These are phyloP conservation scores for Microplitis deprimator DNA, from an alignment of 2,888 invertebrate genomes.

Conservation along the genomic window DNA sequence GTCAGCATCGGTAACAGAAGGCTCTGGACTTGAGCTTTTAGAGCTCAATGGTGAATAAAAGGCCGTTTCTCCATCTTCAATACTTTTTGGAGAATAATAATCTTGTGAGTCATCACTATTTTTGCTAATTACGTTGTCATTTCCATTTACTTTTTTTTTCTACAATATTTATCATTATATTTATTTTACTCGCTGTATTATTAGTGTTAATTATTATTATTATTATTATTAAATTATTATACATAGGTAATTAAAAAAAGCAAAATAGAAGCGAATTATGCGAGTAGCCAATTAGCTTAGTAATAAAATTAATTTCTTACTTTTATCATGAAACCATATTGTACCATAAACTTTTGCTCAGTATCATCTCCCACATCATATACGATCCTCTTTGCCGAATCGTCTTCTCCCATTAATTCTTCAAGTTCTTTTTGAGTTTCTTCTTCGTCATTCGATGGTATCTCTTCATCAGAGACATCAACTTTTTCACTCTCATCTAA, in stretches of 20 bases:
- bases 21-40: conserved; percentile 60
- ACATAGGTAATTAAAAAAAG: neutral
- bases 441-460: neutral
- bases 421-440: neutral
- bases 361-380: neutral
- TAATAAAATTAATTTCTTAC: neutral
- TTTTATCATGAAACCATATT: neutral
- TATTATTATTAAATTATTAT: neutral
- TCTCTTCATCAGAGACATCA: neutral
- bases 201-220: neutral
- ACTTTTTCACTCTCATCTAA: neutral
- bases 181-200: neutral
- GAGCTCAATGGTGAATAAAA: conserved; percentile 65
- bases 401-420: neutral
- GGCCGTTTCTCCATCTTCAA: conserved; percentile 55
- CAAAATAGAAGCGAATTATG: conserved; percentile 5
- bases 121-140: conserved; percentile 6
- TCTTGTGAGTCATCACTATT: conserved; percentile 26
- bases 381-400: neutral
- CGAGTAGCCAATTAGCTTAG: neutral
- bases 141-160: conserved; percentile 7
- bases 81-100: conserved; percentile 52
- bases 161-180: conserved; percentile 11
- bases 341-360: neutral
- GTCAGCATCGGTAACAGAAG: conserved; percentile 11